Conservation (phyloP, 1,140 invertebrate genomes). For the Orchesella cincta region DNA sequence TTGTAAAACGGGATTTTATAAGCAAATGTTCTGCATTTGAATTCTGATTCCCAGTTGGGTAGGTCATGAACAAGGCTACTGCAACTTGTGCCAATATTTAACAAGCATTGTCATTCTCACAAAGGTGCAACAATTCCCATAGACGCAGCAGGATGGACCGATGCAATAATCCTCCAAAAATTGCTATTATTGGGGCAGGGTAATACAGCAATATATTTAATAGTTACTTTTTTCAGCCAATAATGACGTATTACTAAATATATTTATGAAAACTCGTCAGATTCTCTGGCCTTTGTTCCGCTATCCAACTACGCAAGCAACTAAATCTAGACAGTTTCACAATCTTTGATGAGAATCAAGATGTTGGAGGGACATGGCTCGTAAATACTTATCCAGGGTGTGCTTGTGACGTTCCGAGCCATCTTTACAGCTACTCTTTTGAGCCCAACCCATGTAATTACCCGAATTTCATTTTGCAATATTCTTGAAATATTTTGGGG, state of each 20-base stretch:
- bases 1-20: too few species aligned
- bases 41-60: too few species aligned
- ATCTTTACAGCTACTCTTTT: slow-evolving; percentile 42
- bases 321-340: slow-evolving; percentile 36
- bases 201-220: not conserved
- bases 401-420: slow-evolving; percentile 43
- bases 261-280: slow-evolving; percentile 12
- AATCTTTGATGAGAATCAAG: slow-evolving; percentile 33
- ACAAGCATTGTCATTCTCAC: too few species aligned
- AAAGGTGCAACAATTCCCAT: not conserved
- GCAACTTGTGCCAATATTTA: too few species aligned
- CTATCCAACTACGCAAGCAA: slow-evolving; percentile 39
- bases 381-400: slow-evolving; percentile 44
- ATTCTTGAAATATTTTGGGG: too few species aligned
- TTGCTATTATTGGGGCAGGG: slow-evolving; percentile 16
- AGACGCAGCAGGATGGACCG: slow-evolving; percentile 3
- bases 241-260: not conserved
- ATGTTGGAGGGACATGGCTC: slow-evolving; percentile 46
- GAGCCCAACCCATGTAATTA: slow-evolving; percentile 42
- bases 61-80: too few species aligned
- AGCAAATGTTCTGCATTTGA: too few species aligned
- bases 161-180: slow-evolving; percentile 26
- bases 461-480: too few species aligned
- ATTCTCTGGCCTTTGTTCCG: slow-evolving; percentile 43
- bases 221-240: not conserved